These are phyloP conservation scores for Trissolcus japonicus DNA, from an alignment of 2,888 invertebrate genomes.

Conservation along the genomic window DNA sequence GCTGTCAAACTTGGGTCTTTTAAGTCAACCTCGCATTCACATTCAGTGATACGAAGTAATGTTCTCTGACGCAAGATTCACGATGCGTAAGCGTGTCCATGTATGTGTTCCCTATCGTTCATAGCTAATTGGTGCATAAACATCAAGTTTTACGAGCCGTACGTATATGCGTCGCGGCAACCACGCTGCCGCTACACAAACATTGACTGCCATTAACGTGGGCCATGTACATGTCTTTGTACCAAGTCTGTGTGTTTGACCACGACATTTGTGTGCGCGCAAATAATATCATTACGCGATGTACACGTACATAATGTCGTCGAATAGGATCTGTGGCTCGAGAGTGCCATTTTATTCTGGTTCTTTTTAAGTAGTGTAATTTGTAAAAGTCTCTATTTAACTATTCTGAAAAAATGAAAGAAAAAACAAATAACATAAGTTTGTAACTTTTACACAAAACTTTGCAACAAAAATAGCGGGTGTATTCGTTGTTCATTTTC, in stretches of 20 bases:
- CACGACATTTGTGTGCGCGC: slow-evolving; percentile 8
- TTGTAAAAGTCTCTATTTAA: too few relatives aligned
- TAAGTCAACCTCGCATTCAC: slow-evolving; percentile 39
- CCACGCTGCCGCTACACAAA: slow-evolving; percentile 68
- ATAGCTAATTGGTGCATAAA: slow-evolving; percentile 73
- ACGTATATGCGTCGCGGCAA: slow-evolving; percentile 67
- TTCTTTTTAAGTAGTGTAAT: too few relatives aligned
- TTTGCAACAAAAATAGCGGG: too few relatives aligned
- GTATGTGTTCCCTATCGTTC: slow-evolving; percentile 63
- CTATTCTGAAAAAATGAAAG: too few relatives aligned
- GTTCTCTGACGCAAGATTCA: slow-evolving; percentile 14
- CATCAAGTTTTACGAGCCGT: slow-evolving; percentile 70
- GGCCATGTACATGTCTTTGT: slow-evolving; percentile 24
- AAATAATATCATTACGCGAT: slow-evolving; percentile 46
- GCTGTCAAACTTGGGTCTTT: slow-evolving; percentile 14
- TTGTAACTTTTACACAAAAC: too few relatives aligned
- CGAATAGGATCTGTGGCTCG: too few relatives aligned
- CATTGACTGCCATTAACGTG: slow-evolving; percentile 71
- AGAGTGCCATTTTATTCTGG: too few relatives aligned
- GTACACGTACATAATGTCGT: slow-evolving; percentile 12
- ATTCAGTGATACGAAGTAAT: not conserved
- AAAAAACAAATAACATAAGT: too few relatives aligned
- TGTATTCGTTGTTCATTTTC: too few relatives aligned
- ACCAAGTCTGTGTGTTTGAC: slow-evolving; percentile 20
- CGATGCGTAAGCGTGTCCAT: slow-evolving; percentile 33